Percentiles rank a stretch among this genome's conserved stretches.
These are phyloP conservation scores for Microcebus griseorufus DNA, from an alignment of 2,113 vertebrate genomes.

Conservation along the genomic window DNA sequence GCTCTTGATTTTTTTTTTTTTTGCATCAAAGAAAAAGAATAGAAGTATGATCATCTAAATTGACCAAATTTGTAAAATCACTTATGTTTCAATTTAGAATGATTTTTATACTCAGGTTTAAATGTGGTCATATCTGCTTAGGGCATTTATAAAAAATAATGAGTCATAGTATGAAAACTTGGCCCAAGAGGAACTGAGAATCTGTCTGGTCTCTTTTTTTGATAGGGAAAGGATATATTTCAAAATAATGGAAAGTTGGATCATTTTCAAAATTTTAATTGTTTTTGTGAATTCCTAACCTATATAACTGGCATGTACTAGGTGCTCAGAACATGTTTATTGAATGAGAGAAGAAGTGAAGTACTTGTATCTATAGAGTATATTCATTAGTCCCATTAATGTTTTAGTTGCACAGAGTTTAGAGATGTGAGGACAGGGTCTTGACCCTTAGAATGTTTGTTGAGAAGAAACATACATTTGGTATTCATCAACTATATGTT, in stretches of 20 bases:
- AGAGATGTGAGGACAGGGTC: neutral
- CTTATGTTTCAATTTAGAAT: conserved; percentile 20
- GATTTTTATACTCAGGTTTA: conserved; percentile 38
- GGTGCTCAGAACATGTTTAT: conserved; percentile 37
- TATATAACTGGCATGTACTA: conserved; percentile 14
- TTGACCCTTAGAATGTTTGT: conserved; percentile 23
- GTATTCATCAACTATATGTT: neutral
- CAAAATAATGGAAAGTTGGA: conserved; percentile 7
- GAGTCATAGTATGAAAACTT: conserved; percentile 51
- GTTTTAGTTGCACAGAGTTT: neutral
- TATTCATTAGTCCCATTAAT: neutral
- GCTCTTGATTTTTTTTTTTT: neutral
- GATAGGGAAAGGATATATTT: conserved; percentile 54
- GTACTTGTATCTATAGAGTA: neutral
- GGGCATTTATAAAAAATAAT: conserved; percentile 58
- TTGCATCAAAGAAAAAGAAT: conserved; percentile 26
- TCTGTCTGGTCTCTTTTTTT: conserved; percentile 46
- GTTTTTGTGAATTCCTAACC: conserved; percentile 17
- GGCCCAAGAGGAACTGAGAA: conserved; percentile 32
- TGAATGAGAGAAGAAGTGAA: conserved; percentile 29
- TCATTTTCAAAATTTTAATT: conserved; percentile 41
- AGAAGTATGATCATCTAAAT: neutral
- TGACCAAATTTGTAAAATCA: conserved; percentile 48
- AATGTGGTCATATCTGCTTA: conserved; percentile 12
- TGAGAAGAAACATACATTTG: conserved; percentile 18